phyloP scores from a whole-genome alignment of 2,113 vertebrate species.

The Chlamydotis undulata region DNA sequence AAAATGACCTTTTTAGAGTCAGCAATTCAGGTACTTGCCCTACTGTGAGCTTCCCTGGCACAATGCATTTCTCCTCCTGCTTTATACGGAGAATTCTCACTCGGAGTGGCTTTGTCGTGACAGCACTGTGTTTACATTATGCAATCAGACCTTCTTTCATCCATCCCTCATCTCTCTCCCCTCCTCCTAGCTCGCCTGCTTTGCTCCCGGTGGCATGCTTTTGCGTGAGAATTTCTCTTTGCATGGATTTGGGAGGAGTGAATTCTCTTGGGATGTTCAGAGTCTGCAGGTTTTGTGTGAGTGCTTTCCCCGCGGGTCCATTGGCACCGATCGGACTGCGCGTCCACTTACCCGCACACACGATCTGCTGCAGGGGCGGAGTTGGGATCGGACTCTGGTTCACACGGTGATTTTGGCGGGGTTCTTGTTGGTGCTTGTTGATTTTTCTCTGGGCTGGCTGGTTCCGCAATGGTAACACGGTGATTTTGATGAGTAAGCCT shows the following conservation, averaged over 20 bases:
- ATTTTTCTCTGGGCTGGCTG: constrained; percentile 61
- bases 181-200: constrained; percentile 38
- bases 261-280: constrained; percentile 46
- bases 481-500: constrained; percentile 50
- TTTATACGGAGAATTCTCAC: background rate
- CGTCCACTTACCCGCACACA: constrained; percentile 37
- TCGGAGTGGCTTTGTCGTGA: constrained; percentile 50
- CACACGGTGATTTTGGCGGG: constrained; percentile 65
- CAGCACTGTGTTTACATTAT: constrained; percentile 66
- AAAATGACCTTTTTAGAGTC: constrained; percentile 62
- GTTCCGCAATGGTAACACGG: constrained; percentile 11
- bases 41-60: constrained; percentile 30
- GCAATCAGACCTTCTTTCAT: constrained; percentile 62
- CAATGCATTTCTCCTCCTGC: background rate
- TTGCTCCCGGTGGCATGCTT: constrained; percentile 62
- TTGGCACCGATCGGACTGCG: constrained; percentile 15
- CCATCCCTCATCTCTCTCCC: constrained; percentile 6
- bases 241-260: constrained; percentile 66
- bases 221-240: constrained; percentile 61
- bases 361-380: constrained; percentile 52
- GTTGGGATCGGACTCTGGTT: constrained; percentile 49
- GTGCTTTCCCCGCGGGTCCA: constrained; percentile 39
- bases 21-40: constrained; percentile 43
- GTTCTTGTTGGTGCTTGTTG: constrained; percentile 69
- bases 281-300: constrained; percentile 64